These are phyloP conservation scores for Schrankia costaestrigalis DNA, from an alignment of 2,888 invertebrate genomes.

Conservation along the genomic window DNA sequence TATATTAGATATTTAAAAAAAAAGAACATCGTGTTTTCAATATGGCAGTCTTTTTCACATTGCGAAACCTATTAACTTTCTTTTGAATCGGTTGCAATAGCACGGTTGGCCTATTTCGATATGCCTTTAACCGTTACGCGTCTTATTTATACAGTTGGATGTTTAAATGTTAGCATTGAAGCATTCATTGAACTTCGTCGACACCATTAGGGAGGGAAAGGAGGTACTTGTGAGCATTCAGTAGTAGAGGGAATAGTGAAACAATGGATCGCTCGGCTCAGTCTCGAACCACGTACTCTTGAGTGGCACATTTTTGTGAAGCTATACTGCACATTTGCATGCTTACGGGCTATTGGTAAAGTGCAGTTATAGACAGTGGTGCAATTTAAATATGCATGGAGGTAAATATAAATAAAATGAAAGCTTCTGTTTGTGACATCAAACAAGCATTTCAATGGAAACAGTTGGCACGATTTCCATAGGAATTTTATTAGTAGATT, in stretches of 20 bases:
- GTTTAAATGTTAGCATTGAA: slow-evolving; percentile 12
- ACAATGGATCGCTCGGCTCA: slow-evolving; percentile 23
- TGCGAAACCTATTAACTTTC: slow-evolving; percentile 6
- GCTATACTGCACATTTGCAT: slow-evolving; percentile 26
- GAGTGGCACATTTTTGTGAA: slow-evolving; percentile 38
- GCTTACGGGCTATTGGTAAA: slow-evolving; percentile 26
- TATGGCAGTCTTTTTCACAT: slow-evolving; percentile 1
- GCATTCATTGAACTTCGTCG: slow-evolving; percentile 27
- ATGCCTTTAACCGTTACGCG: slow-evolving; percentile 2
- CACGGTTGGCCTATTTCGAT: slow-evolving; percentile 3
- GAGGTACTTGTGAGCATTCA: slow-evolving; percentile 26
- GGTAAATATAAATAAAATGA: too few relatives aligned
- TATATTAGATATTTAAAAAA: slow-evolving; percentile 3
- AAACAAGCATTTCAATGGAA: too few relatives aligned
- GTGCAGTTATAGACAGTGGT: too few relatives aligned
- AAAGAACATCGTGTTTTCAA: neutral
- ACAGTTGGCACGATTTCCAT: too few relatives aligned
- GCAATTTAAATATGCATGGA: too few relatives aligned
- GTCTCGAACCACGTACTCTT: slow-evolving; percentile 20
- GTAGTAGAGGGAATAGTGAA: slow-evolving; percentile 26
- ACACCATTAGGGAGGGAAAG: slow-evolving; percentile 26
- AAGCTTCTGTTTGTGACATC: too few relatives aligned
- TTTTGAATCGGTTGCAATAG: slow-evolving; percentile 3
- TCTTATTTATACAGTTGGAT: slow-evolving; percentile 11
- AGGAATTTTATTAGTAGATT: too few relatives aligned